Evolutionary conservation across 2,888 invertebrate species (phyloP).

Genomic region (Apoda limacodes): DNA sequence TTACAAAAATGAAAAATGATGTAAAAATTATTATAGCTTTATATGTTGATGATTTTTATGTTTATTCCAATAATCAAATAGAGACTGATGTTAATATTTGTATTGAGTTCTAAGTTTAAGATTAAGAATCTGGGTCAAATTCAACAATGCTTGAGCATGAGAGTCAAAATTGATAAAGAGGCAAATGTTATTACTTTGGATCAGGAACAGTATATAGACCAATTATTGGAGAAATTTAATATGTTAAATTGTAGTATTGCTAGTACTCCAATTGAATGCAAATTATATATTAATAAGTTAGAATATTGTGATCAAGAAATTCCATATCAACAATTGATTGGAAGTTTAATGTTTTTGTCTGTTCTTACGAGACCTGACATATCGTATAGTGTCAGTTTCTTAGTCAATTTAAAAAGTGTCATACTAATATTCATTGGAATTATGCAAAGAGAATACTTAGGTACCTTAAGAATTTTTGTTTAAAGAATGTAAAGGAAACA

Average conservation of each 20-base stretch:
- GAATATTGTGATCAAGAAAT: not conserved
- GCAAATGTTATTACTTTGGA: conserved; percentile 7
- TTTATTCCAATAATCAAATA: conserved; percentile 5
- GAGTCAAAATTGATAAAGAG: conserved; percentile 4
- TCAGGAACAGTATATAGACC: conserved; percentile 9
- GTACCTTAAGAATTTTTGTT: conserved; percentile 13
- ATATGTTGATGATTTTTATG: conserved; percentile 23
- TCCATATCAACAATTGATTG: conserved; percentile 9
- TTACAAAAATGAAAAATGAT: conserved; percentile 13
- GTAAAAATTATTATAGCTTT: conserved; percentile 16
- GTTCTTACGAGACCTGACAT: conserved; percentile 17
- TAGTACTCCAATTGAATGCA: conserved; percentile 8
- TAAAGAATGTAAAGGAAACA: conserved; percentile 5
- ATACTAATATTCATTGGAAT: conserved; percentile 13
- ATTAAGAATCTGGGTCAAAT: conserved; percentile 10
- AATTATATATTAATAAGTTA: conserved; percentile 1
- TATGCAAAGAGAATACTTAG: conserved; percentile 17
- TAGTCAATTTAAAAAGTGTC: conserved; percentile 18
- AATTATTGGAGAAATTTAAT: conserved; percentile 8
- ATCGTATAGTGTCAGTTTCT: conserved; percentile 10
- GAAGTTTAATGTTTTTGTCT: conserved; percentile 18
- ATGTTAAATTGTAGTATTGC: conserved; percentile 9
- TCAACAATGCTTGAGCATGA: conserved; percentile 10
- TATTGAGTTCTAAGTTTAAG: conserved; percentile 7
- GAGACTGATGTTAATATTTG: conserved; percentile 8